Conservation (phyloP, 2,888 invertebrate genomes). For the Eristalis intricaria region DNA sequence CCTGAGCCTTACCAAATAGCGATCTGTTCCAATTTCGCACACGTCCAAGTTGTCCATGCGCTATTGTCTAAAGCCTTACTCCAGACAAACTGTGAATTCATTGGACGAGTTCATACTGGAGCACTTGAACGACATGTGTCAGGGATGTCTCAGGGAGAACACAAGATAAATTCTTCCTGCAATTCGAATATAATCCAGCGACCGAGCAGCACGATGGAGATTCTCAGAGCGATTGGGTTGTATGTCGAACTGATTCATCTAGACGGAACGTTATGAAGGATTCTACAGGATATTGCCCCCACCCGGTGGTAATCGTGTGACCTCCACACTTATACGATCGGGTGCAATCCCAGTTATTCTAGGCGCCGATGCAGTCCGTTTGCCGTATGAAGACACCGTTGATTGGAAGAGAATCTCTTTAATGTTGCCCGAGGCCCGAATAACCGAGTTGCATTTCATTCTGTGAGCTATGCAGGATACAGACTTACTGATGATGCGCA, state of each 20-base stretch:
- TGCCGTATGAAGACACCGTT: constrained; percentile 93
- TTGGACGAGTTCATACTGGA: constrained; percentile 87
- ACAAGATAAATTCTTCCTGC: constrained; percentile 89
- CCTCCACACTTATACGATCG: constrained; percentile 89
- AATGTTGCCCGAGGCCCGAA: constrained; percentile 88
- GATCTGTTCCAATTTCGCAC: no score
- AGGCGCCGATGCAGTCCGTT: constrained; percentile 88
- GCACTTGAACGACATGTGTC: constrained; percentile 86
- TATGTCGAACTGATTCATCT: constrained; percentile 92
- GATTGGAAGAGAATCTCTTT: constrained; percentile 88
- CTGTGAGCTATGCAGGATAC: constrained; percentile 92
- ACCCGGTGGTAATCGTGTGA: constrained; percentile 86
- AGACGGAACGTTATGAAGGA: constrained; percentile 87
- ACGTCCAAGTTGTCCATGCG: no score
- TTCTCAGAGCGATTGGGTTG: constrained; percentile 89
- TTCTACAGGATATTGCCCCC: constrained; percentile 94
- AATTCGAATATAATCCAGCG: constrained; percentile 92
- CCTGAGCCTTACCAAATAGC: no score
- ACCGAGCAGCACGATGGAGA: constrained; percentile 86
- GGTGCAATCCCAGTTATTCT: constrained; percentile 95
- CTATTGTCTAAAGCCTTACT: no score
- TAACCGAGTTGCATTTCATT: constrained; percentile 95
- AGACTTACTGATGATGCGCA: constrained; percentile 90
- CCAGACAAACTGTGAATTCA: constrained; percentile 80
- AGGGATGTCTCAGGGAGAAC: constrained; percentile 84